A percentile compares a stretch with the other conserved stretches of the same genome.
These are phyloP conservation scores for Bacillus rossius DNA, from an alignment of 1,140 invertebrate genomes.

Conservation along the genomic window DNA sequence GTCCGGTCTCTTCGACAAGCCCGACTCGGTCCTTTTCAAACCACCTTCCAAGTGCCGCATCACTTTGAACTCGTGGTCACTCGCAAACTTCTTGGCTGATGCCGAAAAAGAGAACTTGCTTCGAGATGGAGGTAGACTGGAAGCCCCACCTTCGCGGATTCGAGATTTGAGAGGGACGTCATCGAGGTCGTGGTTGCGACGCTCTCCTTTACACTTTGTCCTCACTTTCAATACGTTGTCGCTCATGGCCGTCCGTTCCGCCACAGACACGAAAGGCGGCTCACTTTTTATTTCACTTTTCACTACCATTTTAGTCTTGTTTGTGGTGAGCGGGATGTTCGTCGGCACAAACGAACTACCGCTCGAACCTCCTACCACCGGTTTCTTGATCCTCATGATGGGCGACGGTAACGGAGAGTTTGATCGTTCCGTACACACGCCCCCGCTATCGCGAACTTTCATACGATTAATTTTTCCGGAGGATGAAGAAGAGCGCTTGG, in stretches of 20 bases:
- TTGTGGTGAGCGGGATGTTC: no score
- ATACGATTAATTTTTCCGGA: slow-evolving; percentile 11
- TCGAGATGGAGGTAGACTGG: neutral
- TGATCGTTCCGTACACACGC: neutral
- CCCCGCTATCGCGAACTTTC: slow-evolving; percentile 9
- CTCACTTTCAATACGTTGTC: slow-evolving; percentile 14
- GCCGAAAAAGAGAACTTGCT: neutral
- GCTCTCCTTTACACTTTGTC: slow-evolving; percentile 18
- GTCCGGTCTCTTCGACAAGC: neutral
- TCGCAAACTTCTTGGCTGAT: neutral
- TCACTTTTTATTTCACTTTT: slow-evolving; percentile 13
- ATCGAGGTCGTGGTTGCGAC: slow-evolving; percentile 18
- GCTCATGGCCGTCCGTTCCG: neutral
- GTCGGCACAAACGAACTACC: neutral
- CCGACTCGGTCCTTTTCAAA: neutral
- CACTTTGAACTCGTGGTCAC: neutral
- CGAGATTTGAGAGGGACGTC: slow-evolving; percentile 20
- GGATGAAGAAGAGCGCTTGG: slow-evolving; percentile 7
- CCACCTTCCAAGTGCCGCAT: neutral
- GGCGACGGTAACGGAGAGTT: neutral
- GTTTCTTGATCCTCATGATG: neutral
- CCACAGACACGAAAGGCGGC: neutral
- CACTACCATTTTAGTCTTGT: neutral
- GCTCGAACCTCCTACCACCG: neutral
- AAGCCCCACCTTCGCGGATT: slow-evolving; percentile 1